Percentiles rank a stretch among this genome's conserved stretches.
phyloP scores from a whole-genome alignment of 1,140 invertebrate genomes.

The Bombus breviceps region DNA sequence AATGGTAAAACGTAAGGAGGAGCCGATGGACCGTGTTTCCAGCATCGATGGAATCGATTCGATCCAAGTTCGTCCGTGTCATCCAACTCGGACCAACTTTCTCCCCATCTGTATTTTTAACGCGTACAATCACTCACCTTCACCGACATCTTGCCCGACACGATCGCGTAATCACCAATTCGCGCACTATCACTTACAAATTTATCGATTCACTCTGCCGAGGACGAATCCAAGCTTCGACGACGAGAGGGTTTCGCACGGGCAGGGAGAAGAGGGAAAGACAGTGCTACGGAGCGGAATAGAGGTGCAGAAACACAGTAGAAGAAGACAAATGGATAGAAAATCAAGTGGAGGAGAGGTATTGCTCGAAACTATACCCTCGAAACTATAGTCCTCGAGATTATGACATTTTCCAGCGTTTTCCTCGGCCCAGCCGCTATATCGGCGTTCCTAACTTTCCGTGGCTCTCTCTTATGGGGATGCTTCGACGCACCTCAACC shows the following conservation, averaged over 20 bases:
- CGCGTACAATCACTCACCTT: constrained; percentile 72
- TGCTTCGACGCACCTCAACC: constrained; percentile 69
- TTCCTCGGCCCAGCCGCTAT: constrained; percentile 41
- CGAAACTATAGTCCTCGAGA: constrained; percentile 11
- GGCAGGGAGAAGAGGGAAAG: not conserved
- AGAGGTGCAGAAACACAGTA: not conserved
- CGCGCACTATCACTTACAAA: constrained; percentile 63
- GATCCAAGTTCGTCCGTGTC: not conserved
- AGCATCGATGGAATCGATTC: not conserved
- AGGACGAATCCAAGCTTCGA: not conserved
- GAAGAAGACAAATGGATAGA: not conserved
- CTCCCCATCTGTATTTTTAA: not conserved
- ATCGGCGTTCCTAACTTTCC: constrained; percentile 40
- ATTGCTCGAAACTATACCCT: not conserved
- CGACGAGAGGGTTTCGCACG: not conserved
- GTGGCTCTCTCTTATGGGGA: constrained; percentile 65
- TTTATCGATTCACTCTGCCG: constrained; percentile 65
- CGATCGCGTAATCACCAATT: constrained; percentile 60
- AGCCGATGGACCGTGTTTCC: not conserved
- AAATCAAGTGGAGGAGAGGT: constrained; percentile 2
- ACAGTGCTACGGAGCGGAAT: not conserved
- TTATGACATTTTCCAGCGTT: constrained; percentile 64
- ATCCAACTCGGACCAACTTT: not conserved
- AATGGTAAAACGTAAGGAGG: not conserved
- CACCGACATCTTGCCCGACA: constrained; percentile 77